Conservation (phyloP, 1,140 invertebrate species). For the Tetragonula clypearis region DNA sequence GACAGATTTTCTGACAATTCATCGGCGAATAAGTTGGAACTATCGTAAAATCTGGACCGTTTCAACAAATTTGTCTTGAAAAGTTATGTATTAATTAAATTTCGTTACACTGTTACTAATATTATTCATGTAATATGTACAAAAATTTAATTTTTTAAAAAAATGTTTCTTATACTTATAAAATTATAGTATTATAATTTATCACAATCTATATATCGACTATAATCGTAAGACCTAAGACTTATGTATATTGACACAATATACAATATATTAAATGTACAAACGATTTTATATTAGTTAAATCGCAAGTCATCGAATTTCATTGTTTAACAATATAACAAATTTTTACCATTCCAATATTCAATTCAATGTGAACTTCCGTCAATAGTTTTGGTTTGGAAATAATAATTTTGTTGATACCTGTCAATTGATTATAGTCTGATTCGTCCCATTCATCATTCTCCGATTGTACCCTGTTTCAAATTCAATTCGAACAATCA, state of each 20-base stretch:
- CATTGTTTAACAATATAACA: background rate
- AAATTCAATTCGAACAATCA: slow-evolving; percentile 42
- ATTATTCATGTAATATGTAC: background rate
- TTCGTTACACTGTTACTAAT: background rate
- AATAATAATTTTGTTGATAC: background rate
- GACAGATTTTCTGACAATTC: background rate
- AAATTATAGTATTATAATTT: background rate
- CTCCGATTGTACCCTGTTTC: slow-evolving; percentile 1
- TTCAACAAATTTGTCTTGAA: background rate
- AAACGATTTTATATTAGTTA: background rate
- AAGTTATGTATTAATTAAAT: background rate
- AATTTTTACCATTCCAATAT: background rate
- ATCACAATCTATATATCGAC: background rate
- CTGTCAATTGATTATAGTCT: background rate
- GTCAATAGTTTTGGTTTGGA: too few species aligned
- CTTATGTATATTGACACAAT: background rate
- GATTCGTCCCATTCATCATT: background rate
- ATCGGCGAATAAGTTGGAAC: background rate
- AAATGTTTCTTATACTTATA: background rate
- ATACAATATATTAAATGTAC: background rate
- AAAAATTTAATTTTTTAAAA: background rate
- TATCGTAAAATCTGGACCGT: background rate
- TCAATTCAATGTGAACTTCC: background rate
- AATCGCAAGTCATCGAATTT: background rate
- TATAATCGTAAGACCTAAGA: background rate